Base-by-base conservation (phyloP, 2,888 invertebrate genomes). In the Pasiphila rectangulata region DNA sequence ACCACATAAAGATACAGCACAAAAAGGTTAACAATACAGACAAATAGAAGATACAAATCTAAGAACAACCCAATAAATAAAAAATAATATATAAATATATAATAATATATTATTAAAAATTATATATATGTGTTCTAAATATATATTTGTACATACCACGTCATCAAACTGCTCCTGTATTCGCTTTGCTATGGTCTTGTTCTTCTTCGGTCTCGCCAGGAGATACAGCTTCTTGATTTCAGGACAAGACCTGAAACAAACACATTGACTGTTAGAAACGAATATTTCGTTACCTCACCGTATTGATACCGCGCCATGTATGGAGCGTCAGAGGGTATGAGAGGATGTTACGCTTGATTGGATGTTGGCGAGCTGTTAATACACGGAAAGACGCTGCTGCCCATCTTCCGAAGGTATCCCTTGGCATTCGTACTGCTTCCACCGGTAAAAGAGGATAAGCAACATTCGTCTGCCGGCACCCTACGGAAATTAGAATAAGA, bases 201-300 rank as follows among this genome's bases (percentile, higher is more conserved):
- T 90, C 51, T 91, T 90, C 73, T 91, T 91, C 0, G 90, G 81
- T 32, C 92, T 78, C 0, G 90, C 83, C 4, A 92, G 64, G 0
- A 91, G 63, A 51, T 85, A 90, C 37, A 91, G 71, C 52, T 69
- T 83, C 43, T 80, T 81, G 0, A 91, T 36, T 1, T 83, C 85
- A 1, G 90, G 87, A 54, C 90, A 90, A 2, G 85, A 78, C 64
- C 89, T 89, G 76, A 3, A 54, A 54, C 24, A 46, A 46, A 17
- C 36, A 24, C 4, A 41, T 16, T n/a, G 4, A 15, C 16, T 10
- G 3, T 7, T 9, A 20, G 4, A 20, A 19, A n/a, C 10, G 17
- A 9, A 5, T 4, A 5, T 9, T 4, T 17, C 7, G 29, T 2
- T 24, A 7, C 24, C 24, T 24, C n/a, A 1, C 24, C 7, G 3